Evolutionary conservation across 2,113 vertebrate genomes (phyloP), one percentile per base, ranked within the genome.

Genomic region (Gobiocypris rarus): DNA sequence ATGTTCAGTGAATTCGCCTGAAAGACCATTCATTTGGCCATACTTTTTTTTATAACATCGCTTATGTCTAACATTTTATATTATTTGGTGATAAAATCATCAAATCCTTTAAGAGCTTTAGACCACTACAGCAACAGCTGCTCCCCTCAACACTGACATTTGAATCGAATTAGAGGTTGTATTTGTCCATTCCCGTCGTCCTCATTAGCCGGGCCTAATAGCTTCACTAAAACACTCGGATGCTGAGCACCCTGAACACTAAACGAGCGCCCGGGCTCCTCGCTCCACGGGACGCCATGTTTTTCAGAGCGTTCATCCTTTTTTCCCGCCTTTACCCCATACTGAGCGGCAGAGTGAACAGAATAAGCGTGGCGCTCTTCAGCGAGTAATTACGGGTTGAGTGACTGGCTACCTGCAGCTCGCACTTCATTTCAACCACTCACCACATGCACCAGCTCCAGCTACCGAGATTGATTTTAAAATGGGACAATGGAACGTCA

Each of bases 391-490:
- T 95, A 95, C 61, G 58, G 90, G 83, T 88, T 91, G 89, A 94
- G 94, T 93, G 93, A 94, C 92, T 82, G 92, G 93, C 94, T 93
- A 93, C 94, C 93, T 94, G 94, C 91, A 91, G 94, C 89, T 93
- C 88, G 31, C 85, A 38, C 85, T 89, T 83, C 87, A 91, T 92
- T 84, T 88, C 89, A 61, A 83, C 77, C 80, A 41, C 73, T 59
- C 82, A 87, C 58, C 69, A 58, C 45, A n/a, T 13, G 14, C 70
- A 82, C 70, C 59, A 19, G 17, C 24, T 71, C 77, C 86, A 87
- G 81, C 89, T 85, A 83, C 85, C 75, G 43, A 86, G 90, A 91
- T 85, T 83, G 83, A 85, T 88, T 90, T 92, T 87, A 87, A 86
- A 84, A 87, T 84, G 90, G 61, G 31, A 87, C 87, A 88, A 83